phyloP scores from a whole-genome alignment of 2,888 invertebrate genomes.

The Sinodicranocentrus sp. region DNA sequence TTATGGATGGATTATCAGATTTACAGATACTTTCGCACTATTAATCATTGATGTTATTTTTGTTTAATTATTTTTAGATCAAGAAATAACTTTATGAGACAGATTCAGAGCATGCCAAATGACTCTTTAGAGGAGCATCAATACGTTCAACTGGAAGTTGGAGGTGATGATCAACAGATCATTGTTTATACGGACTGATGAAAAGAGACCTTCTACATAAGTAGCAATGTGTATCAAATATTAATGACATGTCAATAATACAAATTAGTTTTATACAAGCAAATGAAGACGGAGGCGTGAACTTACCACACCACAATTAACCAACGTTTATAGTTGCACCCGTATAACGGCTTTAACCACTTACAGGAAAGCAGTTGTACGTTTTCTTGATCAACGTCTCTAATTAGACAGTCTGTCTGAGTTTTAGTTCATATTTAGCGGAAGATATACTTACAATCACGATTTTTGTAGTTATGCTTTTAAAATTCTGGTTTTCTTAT shows the following conservation, averaged over 20 bases:
- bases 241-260: conserved; percentile 58
- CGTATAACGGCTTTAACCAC: no score
- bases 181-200: conserved; percentile 90
- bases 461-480: no score
- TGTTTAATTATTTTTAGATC: conserved; percentile 79
- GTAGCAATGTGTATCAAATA: conserved; percentile 37
- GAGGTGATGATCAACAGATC: conserved; percentile 87
- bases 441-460: no score
- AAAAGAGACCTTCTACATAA: conserved; percentile 62
- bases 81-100: conserved; percentile 81
- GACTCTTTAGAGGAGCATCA: conserved; percentile 79
- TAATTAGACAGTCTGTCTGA: no score
- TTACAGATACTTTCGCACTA: no score
- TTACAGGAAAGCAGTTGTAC: no score
- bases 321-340: no score
- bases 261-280: conserved; percentile 59
- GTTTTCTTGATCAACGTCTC: no score
- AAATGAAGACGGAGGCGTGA: not conserved
- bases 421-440: no score
- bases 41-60: not conserved
- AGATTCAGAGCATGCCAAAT: conserved; percentile 78
- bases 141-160: conserved; percentile 86
- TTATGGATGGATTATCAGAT: no score
- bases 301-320: no score
- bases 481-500: no score